Evolutionary conservation across 2,113 vertebrate species (phyloP), one percentile per base, ranked within the genome.

Genomic region (Lycaon pictus): DNA sequence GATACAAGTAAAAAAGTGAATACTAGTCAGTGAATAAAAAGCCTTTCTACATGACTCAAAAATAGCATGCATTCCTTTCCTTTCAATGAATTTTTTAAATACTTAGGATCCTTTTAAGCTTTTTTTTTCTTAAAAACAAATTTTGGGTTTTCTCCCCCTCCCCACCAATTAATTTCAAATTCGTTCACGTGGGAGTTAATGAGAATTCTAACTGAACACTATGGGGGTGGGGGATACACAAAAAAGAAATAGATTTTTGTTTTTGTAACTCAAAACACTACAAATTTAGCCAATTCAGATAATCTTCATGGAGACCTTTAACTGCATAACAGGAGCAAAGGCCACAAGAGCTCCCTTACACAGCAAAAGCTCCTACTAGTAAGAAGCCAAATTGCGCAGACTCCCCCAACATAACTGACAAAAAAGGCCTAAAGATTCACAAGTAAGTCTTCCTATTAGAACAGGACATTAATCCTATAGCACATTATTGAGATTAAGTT

Each of bases 401-500:
- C 37, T 88, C 88, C n/a, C 37, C 48, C 35, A 81, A 56, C 13
- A 72, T 81, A 80, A 88, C 37, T 92, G 51, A 84, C 60, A 86
- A 76, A 43, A 91, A 84, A 94, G 48, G 3, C 80, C 15, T 80
- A 55, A 91, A 91, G 76, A 74, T 25, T 67, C 58, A 84, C 19
- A n/a, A 94, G 55, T 84, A 87, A 67, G 43, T 84, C 81, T 96
- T 92, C 77, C 72, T 69, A 82, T 71, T 71, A 86, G 88, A 93
- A 84, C 67, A 72, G 60, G 32, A 60, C 56, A 76, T 58, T 94
- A 85, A 93, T 72, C 37, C 48, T 74, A 74, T 58, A 96, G 90
- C 43, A 97, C 72, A 89, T 86, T 97, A 93, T 17, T 93, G 60
- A 93, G 53, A 95, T 93, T 55, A 97, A 94, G 60, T 95, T 48